phyloP scores from a whole-genome alignment of 2,888 invertebrate species.

The Helobdella robusta region DNA sequence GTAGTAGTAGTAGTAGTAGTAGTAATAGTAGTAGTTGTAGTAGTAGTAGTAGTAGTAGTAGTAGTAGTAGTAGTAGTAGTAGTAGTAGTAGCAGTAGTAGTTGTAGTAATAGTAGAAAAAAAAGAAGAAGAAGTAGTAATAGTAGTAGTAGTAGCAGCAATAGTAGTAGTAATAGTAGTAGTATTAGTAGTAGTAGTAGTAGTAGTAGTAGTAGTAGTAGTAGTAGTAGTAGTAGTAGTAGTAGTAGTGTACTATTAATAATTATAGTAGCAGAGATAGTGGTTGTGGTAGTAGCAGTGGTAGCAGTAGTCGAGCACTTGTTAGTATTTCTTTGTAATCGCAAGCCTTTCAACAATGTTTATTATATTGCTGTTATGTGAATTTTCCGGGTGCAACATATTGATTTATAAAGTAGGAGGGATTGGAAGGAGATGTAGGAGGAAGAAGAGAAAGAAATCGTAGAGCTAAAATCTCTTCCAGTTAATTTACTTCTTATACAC shows the following conservation, averaged over 20 bases:
- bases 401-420: no score
- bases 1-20: slow-evolving; percentile 31
- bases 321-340: no score
- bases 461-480: no score
- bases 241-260: not conserved
- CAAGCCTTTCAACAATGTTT: no score
- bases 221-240: slow-evolving; percentile 7
- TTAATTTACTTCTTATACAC: no score
- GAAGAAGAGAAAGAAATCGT: no score
- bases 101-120: slow-evolving; percentile 25
- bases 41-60: slow-evolving; percentile 31
- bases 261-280: no score
- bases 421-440: no score
- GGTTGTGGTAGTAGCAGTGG: no score
- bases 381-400: no score
- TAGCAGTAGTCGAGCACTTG: no score
- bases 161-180: slow-evolving; percentile 19
- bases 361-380: no score
- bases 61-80: slow-evolving; percentile 29
- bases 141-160: slow-evolving; percentile 3
- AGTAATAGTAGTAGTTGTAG: slow-evolving; percentile 33
- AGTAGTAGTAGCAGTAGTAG: slow-evolving; percentile 27
- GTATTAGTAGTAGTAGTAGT: slow-evolving; percentile 13
- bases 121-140: slow-evolving; percentile 9
- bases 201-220: slow-evolving; percentile 14